Base-by-base conservation (phyloP, 2,113 vertebrate genomes). In the Cairina moschata region DNA sequence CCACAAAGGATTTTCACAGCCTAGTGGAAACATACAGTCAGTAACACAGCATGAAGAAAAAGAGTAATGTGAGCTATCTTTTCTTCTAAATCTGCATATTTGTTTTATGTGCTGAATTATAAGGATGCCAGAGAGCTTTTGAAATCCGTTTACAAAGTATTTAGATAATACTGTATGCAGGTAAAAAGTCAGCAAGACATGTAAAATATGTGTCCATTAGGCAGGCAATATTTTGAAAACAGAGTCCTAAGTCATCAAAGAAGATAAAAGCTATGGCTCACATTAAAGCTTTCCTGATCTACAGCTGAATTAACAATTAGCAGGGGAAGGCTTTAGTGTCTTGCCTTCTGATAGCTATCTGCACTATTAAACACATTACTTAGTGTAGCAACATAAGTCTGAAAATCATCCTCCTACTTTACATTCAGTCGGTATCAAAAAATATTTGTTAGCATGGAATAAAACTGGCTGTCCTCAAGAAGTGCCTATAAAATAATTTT, bases 251-350 rank as follows among this genome's bases (percentile, higher is more conserved):
- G 79, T 93, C 74, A 96, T 95, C 88, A 93, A 90, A 93, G 88
- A 93, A 94, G 92, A 95, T 91, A 96, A 91, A 97, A 97, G 89
- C 86, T 88, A 81, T 71, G 86, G 91, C 44, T 94, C 67, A 95
- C 78, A 93, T 72, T 91, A 67, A 81, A 92, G 82, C 75, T 81
- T 91, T 91, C 79, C 75, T 68, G 38, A 71, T 92, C 69, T 92
- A 84, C 62, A 72, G 66, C 48, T 96, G 81, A 96, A 95, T 83
- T 95, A 95, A 90, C 66, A 91, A 91, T 88, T 94, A 96, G 60
- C 72, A 92, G 29, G 38, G 44, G 46, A 94, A 95, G 62, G 80
- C 22, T 87, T 88, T 31, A 76, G 21, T 67, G 44, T 72, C 95
- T 91, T 88, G 60, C 60, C 80, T 93, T 91, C 75, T 46, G 89